Evolutionary conservation across 2,797 vertebrate genomes (phyloP).

Genomic region (Sebastes trivittatus): DNA sequence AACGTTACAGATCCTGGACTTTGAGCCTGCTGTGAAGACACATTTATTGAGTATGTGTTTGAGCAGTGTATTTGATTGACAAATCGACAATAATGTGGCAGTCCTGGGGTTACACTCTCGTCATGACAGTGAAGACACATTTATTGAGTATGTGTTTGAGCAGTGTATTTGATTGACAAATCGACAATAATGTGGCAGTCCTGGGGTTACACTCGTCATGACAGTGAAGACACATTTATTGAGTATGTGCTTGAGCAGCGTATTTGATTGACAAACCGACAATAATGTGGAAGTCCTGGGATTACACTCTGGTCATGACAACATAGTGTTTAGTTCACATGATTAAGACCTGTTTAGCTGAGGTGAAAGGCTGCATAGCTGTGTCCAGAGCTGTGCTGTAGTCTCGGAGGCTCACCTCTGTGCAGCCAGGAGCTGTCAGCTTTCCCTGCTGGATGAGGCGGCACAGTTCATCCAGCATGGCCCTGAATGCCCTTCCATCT

Average conservation of each 20-base stretch:
- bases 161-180: neutral
- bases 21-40: slow-evolving; percentile 32
- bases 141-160: slow-evolving; percentile 36
- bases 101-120: no score
- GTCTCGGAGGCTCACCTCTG: slow-evolving; percentile 82
- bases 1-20: slow-evolving; percentile 29
- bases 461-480: slow-evolving; percentile 88
- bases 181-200: neutral
- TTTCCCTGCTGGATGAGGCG: slow-evolving; percentile 85
- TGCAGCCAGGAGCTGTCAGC: slow-evolving; percentile 84
- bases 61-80: no score
- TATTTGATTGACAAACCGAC: neutral
- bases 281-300: neutral
- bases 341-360: slow-evolving; percentile 90
- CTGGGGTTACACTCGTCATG: neutral
- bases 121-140: neutral
- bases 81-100: no score
- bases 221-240: slow-evolving; percentile 37
- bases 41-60: slow-evolving; percentile 37
- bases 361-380: slow-evolving; percentile 87
- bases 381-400: slow-evolving; percentile 83
- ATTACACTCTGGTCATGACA: neutral
- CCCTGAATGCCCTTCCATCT: slow-evolving; percentile 68
- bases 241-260: neutral
- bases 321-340: slow-evolving; percentile 72